Evolutionary conservation across 1,140 invertebrate species (phyloP).

Genomic region (Papilio aristodemus): DNA sequence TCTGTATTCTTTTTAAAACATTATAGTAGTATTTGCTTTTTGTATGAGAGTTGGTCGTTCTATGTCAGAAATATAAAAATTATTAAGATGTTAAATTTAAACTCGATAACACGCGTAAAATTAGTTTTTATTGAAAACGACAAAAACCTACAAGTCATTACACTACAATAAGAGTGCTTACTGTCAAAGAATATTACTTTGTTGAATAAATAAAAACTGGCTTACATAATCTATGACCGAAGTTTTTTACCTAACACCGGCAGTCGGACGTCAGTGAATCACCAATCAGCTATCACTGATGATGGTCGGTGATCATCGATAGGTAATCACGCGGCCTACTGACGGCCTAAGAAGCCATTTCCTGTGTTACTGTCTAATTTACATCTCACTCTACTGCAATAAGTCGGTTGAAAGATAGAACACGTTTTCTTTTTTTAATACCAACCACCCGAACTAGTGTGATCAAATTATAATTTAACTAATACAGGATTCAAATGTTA

Average conservation of each 20-base stretch:
- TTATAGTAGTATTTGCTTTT: too few species aligned
- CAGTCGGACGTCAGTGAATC: constrained; percentile 57
- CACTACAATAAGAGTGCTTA: constrained; percentile 6
- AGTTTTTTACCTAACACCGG: constrained; percentile 56
- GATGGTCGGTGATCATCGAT: constrained; percentile 66
- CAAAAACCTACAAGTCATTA: constrained; percentile 5
- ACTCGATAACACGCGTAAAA: not conserved
- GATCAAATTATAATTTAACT: constrained; percentile 23
- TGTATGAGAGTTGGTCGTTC: too few species aligned
- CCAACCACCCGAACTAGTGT: not conserved
- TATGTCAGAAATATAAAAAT: not conserved
- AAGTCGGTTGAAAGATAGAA: constrained; percentile 32
- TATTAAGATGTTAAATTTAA: constrained; percentile 7
- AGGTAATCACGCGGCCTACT: constrained; percentile 67
- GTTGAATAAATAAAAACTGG: not conserved
- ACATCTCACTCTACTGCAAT: constrained; percentile 61
- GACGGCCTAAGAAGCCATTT: constrained; percentile 77
- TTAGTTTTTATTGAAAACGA: not conserved
- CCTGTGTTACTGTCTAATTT: constrained; percentile 76
- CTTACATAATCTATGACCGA: constrained; percentile 48
- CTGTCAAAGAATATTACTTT: not conserved
- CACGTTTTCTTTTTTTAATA: constrained; percentile 25
- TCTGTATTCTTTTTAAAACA: too few species aligned
- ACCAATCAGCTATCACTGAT: constrained; percentile 60
- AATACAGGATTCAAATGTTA: not conserved